These are phyloP conservation scores for Rallus limicola DNA, from an alignment of 2,113 vertebrate genomes.

Conservation along the genomic window DNA sequence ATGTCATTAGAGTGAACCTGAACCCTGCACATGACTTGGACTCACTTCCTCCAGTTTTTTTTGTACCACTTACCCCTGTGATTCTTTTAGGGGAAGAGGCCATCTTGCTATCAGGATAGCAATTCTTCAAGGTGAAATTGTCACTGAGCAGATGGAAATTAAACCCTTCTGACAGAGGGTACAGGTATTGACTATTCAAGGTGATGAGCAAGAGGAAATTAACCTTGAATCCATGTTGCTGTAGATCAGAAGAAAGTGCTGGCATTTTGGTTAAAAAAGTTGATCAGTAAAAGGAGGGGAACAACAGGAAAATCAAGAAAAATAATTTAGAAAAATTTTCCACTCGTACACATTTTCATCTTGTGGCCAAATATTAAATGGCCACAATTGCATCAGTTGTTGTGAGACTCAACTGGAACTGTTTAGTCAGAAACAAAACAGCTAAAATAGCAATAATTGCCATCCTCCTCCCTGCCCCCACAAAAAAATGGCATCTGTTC, in stretches of 20 bases:
- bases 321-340: not conserved
- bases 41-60: not conserved
- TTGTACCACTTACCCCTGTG: not conserved
- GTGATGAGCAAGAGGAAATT: not conserved
- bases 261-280: not conserved
- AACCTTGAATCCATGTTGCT: not conserved
- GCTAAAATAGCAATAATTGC: not conserved
- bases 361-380: not conserved
- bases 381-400: not conserved
- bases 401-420: not conserved
- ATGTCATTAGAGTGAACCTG: not conserved
- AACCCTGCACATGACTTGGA: not conserved
- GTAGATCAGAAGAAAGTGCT: not conserved
- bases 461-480: too few species aligned
- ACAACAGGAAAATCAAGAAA: not conserved
- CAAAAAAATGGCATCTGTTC: fast-evolving
- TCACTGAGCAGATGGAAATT: not conserved
- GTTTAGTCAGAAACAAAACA: not conserved
- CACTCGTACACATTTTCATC: not conserved
- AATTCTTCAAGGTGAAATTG: not conserved
- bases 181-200: not conserved
- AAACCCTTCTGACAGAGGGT: not conserved
- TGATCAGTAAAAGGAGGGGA: not conserved
- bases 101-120: not conserved
- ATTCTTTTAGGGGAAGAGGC: not conserved